phyloP scores from a whole-genome alignment of 2,113 vertebrate genomes.

The Sphyrna mokarran region DNA sequence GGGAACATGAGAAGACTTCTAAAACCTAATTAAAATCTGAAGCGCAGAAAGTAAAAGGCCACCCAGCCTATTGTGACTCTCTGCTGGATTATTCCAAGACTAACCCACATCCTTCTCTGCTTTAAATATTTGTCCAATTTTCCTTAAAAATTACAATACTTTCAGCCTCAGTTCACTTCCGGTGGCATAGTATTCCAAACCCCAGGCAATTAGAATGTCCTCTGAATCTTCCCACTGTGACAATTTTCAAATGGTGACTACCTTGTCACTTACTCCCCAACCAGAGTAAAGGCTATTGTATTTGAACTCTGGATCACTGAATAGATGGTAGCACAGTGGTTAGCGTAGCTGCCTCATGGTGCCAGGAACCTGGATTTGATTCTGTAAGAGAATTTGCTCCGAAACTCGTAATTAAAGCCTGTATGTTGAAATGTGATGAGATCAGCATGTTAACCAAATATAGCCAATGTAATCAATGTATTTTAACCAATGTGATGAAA shows the following conservation, averaged over 20 bases:
- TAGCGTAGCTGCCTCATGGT: no score
- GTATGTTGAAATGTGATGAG: no score
- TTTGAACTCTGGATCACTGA: not conserved
- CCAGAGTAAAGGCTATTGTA: not conserved
- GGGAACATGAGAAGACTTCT: slow-evolving; percentile 8
- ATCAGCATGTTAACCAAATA: no score
- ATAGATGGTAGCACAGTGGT: no score
- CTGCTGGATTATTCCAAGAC: not conserved
- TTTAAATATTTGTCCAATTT: slow-evolving; percentile 21
- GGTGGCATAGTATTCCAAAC: not conserved
- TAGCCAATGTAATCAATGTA: no score
- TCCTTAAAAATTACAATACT: not conserved
- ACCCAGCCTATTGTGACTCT: not conserved
- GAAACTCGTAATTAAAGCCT: no score
- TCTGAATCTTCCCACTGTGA: not conserved
- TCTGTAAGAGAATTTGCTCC: no score
- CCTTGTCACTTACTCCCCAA: not conserved
- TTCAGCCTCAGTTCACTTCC: not conserved
- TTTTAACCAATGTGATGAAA: no score
- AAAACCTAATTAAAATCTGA: not conserved
- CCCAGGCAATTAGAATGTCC: no score
- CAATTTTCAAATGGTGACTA: not conserved
- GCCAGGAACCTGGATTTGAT: no score
- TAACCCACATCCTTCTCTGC: not conserved
- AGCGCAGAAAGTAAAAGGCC: not conserved